phyloP scores from a whole-genome alignment of 2,888 invertebrate genomes.

The Oligia strigilis region DNA sequence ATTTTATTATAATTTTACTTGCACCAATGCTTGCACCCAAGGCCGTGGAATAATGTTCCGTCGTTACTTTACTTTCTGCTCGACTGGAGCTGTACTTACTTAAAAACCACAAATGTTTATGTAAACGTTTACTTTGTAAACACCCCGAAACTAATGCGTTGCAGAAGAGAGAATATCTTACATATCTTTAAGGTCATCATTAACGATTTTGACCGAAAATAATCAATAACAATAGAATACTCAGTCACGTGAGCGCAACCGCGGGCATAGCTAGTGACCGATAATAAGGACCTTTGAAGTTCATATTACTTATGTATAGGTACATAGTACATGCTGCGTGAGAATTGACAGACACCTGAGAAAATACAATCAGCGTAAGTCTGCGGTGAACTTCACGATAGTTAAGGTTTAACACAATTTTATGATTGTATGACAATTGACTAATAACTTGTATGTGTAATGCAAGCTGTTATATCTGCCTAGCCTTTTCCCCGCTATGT shows the following conservation, averaged over 20 bases:
- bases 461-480: no score
- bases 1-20: slow-evolving; percentile 20
- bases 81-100: slow-evolving; percentile 7
- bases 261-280: not conserved
- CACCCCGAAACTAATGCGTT: no score
- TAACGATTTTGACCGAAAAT: slow-evolving; percentile 5
- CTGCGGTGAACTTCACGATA: not conserved
- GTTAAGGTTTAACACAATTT: no score
- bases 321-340: slow-evolving; percentile 12
- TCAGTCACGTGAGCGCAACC: not conserved
- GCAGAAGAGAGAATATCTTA: not conserved
- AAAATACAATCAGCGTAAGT: slow-evolving; percentile 8
- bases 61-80: slow-evolving; percentile 28
- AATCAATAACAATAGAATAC: slow-evolving; percentile 10
- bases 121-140: slow-evolving; percentile 19
- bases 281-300: not conserved
- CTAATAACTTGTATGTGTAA: no score
- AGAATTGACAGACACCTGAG: slow-evolving; percentile 31
- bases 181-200: not conserved
- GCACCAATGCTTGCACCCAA: slow-evolving; percentile 24
- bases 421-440: no score
- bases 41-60: slow-evolving; percentile 14
- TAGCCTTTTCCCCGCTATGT: no score
- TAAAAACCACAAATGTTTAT: slow-evolving; percentile 28
- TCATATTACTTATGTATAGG: not conserved